Percentiles rank a stretch among this genome's conserved stretches.
Conservation (phyloP, 2,888 invertebrate genomes). For the Platycheirus albimanus region DNA sequence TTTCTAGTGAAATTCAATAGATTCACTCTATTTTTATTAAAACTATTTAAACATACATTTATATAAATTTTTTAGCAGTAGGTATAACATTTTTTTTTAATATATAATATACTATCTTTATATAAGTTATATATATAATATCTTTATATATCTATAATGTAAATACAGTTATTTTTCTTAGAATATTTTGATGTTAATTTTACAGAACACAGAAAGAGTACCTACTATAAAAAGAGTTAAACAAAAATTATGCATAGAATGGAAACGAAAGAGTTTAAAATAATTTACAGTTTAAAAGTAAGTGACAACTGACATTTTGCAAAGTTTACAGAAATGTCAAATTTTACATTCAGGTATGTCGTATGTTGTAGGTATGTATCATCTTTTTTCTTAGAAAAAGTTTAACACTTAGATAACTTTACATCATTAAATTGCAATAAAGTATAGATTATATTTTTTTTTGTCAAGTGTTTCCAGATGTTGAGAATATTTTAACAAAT, state of each 20-base stretch:
- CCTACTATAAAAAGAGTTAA: slow-evolving; percentile 19
- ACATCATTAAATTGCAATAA: slow-evolving; percentile 9
- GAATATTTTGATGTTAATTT: slow-evolving; percentile 43
- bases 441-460: slow-evolving; percentile 4
- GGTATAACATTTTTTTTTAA: slow-evolving; percentile 44
- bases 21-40: slow-evolving; percentile 60
- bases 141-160: slow-evolving; percentile 30
- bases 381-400: slow-evolving; percentile 22
- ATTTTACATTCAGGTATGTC: slow-evolving; percentile 13
- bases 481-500: slow-evolving; percentile 26
- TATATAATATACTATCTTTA: slow-evolving; percentile 18
- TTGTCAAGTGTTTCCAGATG: neutral
- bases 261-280: neutral
- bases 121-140: slow-evolving; percentile 27
- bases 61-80: slow-evolving; percentile 61
- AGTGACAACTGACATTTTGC: too few relatives aligned
- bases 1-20: slow-evolving; percentile 18
- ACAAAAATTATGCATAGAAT: slow-evolving; percentile 5
- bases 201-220: slow-evolving; percentile 62
- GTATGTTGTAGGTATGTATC: too few relatives aligned
- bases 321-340: slow-evolving; percentile 16
- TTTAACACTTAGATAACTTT: slow-evolving; percentile 20
- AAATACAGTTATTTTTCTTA: slow-evolving; percentile 38
- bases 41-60: slow-evolving; percentile 70
- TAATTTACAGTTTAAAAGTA: slow-evolving; percentile 23